Conservation (phyloP, 2,888 invertebrate species). For the Acanthococcus lagerstroemiae region DNA sequence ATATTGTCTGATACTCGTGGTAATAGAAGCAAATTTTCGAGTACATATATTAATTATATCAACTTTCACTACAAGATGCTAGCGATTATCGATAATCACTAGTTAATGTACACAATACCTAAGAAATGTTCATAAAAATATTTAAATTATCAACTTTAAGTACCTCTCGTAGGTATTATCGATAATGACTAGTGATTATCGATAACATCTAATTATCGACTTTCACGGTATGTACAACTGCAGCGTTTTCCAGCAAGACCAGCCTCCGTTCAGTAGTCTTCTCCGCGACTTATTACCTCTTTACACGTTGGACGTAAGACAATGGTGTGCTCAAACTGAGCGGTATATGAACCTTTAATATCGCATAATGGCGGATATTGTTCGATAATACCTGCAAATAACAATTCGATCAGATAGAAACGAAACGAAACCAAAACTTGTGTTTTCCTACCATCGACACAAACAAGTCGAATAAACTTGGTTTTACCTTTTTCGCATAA, state of each 20-base stretch:
- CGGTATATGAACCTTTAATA: constrained; percentile 93
- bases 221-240: too few species aligned
- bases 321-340: constrained; percentile 98
- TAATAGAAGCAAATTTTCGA: too few species aligned
- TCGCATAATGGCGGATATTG: constrained; percentile 98
- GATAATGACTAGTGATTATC: too few species aligned
- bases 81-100: too few species aligned
- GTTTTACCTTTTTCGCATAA: constrained; percentile 78
- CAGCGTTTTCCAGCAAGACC: too few species aligned
- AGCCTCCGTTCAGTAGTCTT: constrained; percentile 73
- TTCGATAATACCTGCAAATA: constrained; percentile 62
- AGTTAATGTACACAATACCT: too few species aligned
- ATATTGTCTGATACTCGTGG: too few species aligned
- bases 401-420: not conserved
- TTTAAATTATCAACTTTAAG: too few species aligned
- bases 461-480: not conserved
- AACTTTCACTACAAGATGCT: too few species aligned
- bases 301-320: constrained; percentile 95
- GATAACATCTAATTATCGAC: too few species aligned
- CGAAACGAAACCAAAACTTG: not conserved
- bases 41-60: too few species aligned
- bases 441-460: not conserved
- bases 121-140: not conserved
- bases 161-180: too few species aligned
- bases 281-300: constrained; percentile 92